Evolutionary conservation across 2,113 vertebrate species (phyloP), one percentile per base, ranked within the genome.

Genomic region (Uria aalge): DNA sequence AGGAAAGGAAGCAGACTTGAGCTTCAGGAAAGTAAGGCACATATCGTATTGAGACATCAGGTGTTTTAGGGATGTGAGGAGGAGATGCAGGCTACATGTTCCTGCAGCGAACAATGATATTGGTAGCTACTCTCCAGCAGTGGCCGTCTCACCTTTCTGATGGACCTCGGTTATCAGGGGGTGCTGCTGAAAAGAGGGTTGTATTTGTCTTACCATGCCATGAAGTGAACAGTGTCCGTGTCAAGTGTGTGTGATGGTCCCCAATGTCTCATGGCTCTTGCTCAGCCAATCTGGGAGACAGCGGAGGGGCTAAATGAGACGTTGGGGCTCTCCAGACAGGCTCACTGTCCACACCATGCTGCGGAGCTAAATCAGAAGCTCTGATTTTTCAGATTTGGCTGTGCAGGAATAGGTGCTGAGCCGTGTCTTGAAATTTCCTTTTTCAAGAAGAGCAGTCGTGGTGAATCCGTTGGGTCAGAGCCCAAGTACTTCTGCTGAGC

Each of bases 1-100:
- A 45, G 50, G 53, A 77, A 27, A 64, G 8, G 17, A 48, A 19
- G 34, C 12, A 27, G 19, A 18, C 9, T 15, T 52, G 26, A 52
- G 32, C 56, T 56, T 67, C n/a, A 59, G 53, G 36, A 45, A 82
- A 78, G 18, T 1, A 34, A 36, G 32, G 6, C 30, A 55, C 10
- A 6, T 15, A 5, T 19, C 6, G 1, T 32, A 21, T 2, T 22
- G 32, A 22, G 19, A 22, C 9, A 45, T 12, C 11, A n/a, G 26
- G 38, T 12, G 5, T 34, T 55, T 23, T 17, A 32, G 45, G n/a
- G 32, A 10, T 43, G 30, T 57, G 45, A 57, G 74, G 15, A 78
- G 41, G 10, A 66, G 36, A 38, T 78, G 74, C 8, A n/a, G 67
- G 27, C 23, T 34, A 0, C 6, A 2, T 0, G 2, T 19, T 71